Evolutionary conservation across 2,113 vertebrate species (phyloP).

Genomic region (Lagenorhynchus albirostris): DNA sequence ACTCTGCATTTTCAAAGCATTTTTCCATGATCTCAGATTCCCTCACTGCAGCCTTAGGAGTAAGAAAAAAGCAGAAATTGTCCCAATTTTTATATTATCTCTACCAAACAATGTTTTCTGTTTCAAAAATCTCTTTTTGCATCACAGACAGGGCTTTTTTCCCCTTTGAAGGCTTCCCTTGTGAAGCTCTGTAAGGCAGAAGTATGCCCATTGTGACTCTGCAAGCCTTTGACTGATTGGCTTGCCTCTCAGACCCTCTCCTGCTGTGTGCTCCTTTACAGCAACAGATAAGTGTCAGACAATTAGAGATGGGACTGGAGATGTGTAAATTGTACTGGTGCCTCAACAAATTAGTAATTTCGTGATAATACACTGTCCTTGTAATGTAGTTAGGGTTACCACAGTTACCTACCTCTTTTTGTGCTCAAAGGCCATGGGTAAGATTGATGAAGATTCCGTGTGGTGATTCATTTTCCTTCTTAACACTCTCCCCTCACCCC

Average conservation of each 20-base stretch:
- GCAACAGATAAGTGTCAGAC: conserved; percentile 69
- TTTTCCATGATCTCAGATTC: conserved; percentile 25
- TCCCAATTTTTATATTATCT: conserved; percentile 52
- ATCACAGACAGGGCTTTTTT: background rate
- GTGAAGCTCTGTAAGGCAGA: background rate
- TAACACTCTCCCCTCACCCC: background rate
- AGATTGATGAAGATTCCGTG: conserved; percentile 61
- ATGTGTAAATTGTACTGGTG: conserved; percentile 75
- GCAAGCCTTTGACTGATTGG: conserved; percentile 37
- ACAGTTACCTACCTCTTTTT: conserved; percentile 47
- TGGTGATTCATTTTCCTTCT: conserved; percentile 43
- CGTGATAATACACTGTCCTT: conserved; percentile 66
- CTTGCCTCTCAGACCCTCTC: conserved; percentile 21
- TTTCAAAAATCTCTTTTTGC: background rate
- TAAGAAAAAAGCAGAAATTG: conserved; percentile 16
- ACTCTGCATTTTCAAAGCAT: background rate
- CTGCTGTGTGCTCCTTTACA: conserved; percentile 59
- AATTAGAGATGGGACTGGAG: conserved; percentile 67
- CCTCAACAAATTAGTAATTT: conserved; percentile 72
- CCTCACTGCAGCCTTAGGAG: background rate
- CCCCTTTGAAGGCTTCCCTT: background rate
- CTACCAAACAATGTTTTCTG: conserved; percentile 45
- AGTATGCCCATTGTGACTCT: conserved; percentile 17
- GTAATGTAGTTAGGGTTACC: conserved; percentile 49
- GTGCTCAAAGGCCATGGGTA: conserved; percentile 31